Percentiles rank a stretch among this genome's conserved stretches.
Conservation (phyloP, 1,140 invertebrate genomes). For the Brachionus plicatilis region DNA sequence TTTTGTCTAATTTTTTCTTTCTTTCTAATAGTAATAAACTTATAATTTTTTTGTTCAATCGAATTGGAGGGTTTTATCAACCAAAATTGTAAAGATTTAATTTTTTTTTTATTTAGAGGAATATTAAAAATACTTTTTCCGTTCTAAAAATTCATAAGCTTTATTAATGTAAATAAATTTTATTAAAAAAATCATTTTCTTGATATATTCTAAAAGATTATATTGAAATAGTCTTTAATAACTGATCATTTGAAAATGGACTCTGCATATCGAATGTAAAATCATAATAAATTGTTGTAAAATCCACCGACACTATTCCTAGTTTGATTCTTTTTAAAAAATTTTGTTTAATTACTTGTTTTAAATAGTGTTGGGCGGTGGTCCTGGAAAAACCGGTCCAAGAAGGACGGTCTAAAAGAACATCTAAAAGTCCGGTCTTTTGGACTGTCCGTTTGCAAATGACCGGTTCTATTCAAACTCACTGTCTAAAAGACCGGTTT, state of each 20-base stretch:
- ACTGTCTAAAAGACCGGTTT: too few relatives aligned
- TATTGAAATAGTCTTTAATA: neutral
- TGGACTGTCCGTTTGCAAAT: too few relatives aligned
- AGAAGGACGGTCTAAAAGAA: too few relatives aligned
- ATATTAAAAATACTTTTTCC: neutral
- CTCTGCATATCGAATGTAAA: neutral
- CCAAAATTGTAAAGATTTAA: neutral
- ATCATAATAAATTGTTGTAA: slow-evolving; percentile 37
- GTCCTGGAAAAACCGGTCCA: too few relatives aligned
- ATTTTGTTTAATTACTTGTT: neutral
- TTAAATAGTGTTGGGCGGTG: too few relatives aligned
- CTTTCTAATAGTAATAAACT: neutral
- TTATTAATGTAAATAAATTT: neutral
- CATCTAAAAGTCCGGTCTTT: too few relatives aligned
- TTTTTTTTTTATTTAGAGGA: neutral
- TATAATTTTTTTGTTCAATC: neutral
- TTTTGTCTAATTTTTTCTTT: neutral
- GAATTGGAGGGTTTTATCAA: neutral
- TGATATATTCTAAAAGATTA: neutral
- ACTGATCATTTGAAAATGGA: slow-evolving; percentile 11
- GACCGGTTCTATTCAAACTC: too few relatives aligned
- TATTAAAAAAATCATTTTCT: neutral
- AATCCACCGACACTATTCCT: neutral
- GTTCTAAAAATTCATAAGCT: neutral
- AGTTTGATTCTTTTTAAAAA: slow-evolving; percentile 11